Percentiles rank a stretch among this genome's conserved stretches.
phyloP scores from a whole-genome alignment of 2,113 vertebrate species.

The Bufo bufo region DNA sequence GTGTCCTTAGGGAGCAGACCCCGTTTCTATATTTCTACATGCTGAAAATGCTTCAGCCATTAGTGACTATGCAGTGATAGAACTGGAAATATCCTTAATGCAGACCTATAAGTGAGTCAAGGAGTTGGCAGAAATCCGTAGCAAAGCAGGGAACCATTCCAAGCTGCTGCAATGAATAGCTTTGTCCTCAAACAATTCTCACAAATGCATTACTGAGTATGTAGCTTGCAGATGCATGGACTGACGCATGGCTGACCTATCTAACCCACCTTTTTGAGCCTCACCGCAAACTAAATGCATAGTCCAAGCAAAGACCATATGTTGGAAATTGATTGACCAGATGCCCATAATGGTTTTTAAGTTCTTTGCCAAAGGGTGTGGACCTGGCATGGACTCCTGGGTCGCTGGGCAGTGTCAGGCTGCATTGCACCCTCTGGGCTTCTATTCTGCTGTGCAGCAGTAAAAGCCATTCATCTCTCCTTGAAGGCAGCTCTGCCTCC shows the following conservation, averaged over 20 bases:
- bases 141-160: constrained; percentile 7
- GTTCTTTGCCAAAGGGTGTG: constrained; percentile 43
- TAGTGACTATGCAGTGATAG: neutral
- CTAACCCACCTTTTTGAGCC: neutral
- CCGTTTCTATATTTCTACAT: neutral
- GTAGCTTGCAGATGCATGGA: neutral
- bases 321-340: constrained; percentile 20
- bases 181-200: constrained; percentile 7
- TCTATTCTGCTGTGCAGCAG: constrained; percentile 25
- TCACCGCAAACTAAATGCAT: neutral
- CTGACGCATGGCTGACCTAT: constrained; percentile 15
- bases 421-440: constrained; percentile 48
- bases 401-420: constrained; percentile 33
- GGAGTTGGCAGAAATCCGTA: constrained; percentile 4
- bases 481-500: neutral
- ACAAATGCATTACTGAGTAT: constrained; percentile 20
- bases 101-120: neutral
- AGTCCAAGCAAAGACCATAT: neutral
- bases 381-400: constrained; percentile 30
- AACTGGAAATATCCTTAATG: neutral
- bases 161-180: constrained; percentile 4
- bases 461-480: constrained; percentile 33
- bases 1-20: too few species aligned
- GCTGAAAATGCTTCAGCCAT: neutral
- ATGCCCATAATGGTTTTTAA: constrained; percentile 37